Base-by-base conservation (phyloP, 2,797 vertebrate species). In the Echiichthys vipera region DNA sequence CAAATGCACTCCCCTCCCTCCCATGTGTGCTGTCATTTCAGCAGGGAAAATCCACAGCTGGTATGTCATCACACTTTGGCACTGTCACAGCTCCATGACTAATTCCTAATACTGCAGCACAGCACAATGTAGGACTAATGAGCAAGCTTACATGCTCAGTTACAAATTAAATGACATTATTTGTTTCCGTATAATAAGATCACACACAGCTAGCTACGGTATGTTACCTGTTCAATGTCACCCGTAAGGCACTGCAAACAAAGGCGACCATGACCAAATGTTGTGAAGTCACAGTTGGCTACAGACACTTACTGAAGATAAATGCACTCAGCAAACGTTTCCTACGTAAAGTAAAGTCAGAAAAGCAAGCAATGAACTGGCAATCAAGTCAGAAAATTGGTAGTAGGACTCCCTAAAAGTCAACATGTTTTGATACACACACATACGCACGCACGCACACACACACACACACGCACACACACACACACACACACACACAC, bases 31-130 rank as follows among this genome's bases (percentile, higher is more conserved):
- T 79, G 61, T 81, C 27, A 65, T 68, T 62, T 57, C 78, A 86
- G 57, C 55, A 55, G 37, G 69, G 54, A 64, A 72, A 80, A 77
- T 65, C 74, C 72, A 78, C 84, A 81, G 73, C 72, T 85, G 72
- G 22, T 64, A 12, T 80, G 76, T 83, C 67, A 51, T 76, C 76
- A 77, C 63, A 77, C 54, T 61, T 54, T 65, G 74, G 57, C 76
- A 25, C 37, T 7, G 32, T 36, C 24, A 27, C 66, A 43, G 27
- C 65, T 71, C 32, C n/a, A 29, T 32, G 17, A 39, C 20, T 46
- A 50, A 54, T 22, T 39, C 24, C 40, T 4, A 64, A 13, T 4
- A 29, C 40, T 55, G 15, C 57, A 29, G 18, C 15, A 47, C 29
- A 39, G 18, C 17, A 25, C 43, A 50, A 10, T 11, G 10, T 11